Evolutionary conservation across 2,113 vertebrate species (phyloP).

Genomic region (Brachyhypopomus gauderio): DNA sequence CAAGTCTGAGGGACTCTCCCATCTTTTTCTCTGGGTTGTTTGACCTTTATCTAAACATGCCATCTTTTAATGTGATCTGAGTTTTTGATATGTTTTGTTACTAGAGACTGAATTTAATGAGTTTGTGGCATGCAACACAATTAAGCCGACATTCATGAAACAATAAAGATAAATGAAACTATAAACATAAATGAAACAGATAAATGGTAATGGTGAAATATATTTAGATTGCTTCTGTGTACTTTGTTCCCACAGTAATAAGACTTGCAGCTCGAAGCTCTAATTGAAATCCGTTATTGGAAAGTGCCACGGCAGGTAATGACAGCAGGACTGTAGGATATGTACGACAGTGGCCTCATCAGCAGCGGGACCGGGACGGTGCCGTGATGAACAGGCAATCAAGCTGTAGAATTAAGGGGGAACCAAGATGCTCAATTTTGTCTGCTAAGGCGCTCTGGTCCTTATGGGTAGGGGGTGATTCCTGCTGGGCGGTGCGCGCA

Average conservation of each 20-base stretch:
- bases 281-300: conserved; percentile 17
- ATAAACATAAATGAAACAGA: not conserved
- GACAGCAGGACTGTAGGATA: not conserved
- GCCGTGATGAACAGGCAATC: not conserved
- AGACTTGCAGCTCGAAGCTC: conserved; percentile 14
- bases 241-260: not conserved
- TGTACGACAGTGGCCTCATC: not conserved
- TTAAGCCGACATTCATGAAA: not conserved
- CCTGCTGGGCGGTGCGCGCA: not conserved
- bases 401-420: not conserved
- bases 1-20: not conserved
- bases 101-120: not conserved
- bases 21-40: not conserved
- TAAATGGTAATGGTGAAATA: not conserved
- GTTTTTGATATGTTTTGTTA: conserved; percentile 4
- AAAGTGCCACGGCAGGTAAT: not conserved
- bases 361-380: not conserved
- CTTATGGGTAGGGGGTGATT: too few species aligned
- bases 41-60: not conserved
- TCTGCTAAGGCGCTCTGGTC: not conserved
- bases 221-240: not conserved
- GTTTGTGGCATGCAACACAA: conserved; percentile 21
- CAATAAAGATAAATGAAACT: too few species aligned
- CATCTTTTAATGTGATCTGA: not conserved
- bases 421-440: too few species aligned